These are phyloP conservation scores for Netelia virgata DNA, from an alignment of 2,888 invertebrate genomes.

Conservation along the genomic window DNA sequence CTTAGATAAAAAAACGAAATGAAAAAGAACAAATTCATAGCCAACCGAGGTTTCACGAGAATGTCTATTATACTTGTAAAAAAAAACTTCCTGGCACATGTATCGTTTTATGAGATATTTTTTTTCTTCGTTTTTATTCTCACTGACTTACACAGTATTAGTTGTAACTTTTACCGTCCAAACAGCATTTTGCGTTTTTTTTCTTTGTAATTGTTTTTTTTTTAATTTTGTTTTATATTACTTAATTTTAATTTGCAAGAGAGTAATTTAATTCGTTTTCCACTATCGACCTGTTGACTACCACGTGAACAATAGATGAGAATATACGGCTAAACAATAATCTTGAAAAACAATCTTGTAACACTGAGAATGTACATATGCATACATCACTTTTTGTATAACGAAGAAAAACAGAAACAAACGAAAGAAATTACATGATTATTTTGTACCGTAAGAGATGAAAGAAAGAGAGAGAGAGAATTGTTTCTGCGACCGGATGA, in stretches of 20 bases:
- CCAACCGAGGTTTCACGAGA: constrained; percentile 49
- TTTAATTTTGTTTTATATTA: constrained; percentile 56
- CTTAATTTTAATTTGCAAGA: constrained; percentile 63
- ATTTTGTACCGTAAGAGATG: constrained; percentile 64
- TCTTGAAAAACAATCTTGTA: constrained; percentile 40
- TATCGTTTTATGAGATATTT: constrained; percentile 70
- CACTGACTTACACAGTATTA: constrained; percentile 78
- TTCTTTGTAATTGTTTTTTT: constrained; percentile 67
- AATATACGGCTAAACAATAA: constrained; percentile 46
- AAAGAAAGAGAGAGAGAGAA: constrained; percentile 3
- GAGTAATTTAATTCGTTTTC: constrained; percentile 43
- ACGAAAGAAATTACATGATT: constrained; percentile 56
- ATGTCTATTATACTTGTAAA: constrained; percentile 67
- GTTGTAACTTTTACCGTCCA: constrained; percentile 83
- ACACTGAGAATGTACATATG: constrained; percentile 67
- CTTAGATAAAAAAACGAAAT: constrained; percentile 6
- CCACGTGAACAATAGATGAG: constrained; percentile 46
- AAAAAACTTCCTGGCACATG: constrained; percentile 61
- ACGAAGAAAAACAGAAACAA: constrained; percentile 33
- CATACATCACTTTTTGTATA: constrained; percentile 66
- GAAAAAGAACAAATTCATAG: constrained; percentile 22
- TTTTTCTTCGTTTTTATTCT: constrained; percentile 65
- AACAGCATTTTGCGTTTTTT: constrained; percentile 79
- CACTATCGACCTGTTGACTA: constrained; percentile 23
- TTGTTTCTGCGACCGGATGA: constrained; percentile 70